Conservation (phyloP, 2,113 vertebrate species). For the Stegastes partitus region DNA sequence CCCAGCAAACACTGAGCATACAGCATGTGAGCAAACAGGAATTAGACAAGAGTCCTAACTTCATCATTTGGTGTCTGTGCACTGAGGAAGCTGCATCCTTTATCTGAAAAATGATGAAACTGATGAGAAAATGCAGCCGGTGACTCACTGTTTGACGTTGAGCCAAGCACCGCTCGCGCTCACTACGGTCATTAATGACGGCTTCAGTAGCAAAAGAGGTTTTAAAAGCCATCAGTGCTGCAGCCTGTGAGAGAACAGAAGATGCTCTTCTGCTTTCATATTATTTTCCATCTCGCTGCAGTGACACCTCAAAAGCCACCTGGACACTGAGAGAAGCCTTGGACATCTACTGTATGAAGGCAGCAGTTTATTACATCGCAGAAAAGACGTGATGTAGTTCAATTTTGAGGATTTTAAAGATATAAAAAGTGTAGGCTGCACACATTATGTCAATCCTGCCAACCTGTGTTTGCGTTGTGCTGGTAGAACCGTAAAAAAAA, state of each 20-base stretch:
- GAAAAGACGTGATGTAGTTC: not conserved
- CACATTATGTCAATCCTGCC: not conserved
- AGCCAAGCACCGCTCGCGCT: not conserved
- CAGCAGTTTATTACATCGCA: not conserved
- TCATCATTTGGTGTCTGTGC: not conserved
- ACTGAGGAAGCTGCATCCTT: not conserved
- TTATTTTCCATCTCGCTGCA: constrained; percentile 1
- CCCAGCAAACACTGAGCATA: not conserved
- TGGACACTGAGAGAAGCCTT: not conserved
- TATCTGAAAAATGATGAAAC: not conserved
- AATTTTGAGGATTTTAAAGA: not conserved
- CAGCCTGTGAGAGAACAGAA: constrained; percentile 16
- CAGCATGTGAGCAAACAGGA: not conserved
- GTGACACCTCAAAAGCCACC: fast-evolving
- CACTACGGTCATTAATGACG: constrained; percentile 12
- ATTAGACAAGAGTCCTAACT: not conserved
- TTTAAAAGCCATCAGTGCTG: constrained; percentile 36
- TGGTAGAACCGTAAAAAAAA: too few relatives aligned
- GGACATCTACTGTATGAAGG: not conserved
- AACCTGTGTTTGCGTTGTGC: not conserved
- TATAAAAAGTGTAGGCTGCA: too few relatives aligned
- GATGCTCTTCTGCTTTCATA: not conserved
- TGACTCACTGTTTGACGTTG: constrained; percentile 8
- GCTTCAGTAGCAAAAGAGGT: constrained; percentile 10
- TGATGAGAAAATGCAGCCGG: not conserved